Percentiles rank a stretch among this genome's conserved stretches.
phyloP scores from a whole-genome alignment of 1,140 invertebrate species.

The Calycopis cecrops region DNA sequence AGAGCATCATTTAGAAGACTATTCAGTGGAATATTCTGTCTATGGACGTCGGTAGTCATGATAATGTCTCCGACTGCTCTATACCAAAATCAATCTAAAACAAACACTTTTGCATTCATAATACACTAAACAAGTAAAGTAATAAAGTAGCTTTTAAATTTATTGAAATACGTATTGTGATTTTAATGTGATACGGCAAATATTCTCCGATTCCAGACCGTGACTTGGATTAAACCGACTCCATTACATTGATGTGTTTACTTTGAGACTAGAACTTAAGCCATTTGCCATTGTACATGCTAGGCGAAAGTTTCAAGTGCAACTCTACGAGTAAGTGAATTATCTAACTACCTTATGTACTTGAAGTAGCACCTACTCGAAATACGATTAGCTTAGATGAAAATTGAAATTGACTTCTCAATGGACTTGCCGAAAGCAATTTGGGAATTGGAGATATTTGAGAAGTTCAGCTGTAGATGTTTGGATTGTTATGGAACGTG shows the following conservation, averaged over 20 bases:
- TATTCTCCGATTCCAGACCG: no score
- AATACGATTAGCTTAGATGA: conserved; percentile 8
- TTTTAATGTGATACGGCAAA: no score
- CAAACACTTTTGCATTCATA: no score
- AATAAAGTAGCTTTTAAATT: no score
- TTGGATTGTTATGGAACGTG: no score
- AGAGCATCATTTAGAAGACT: no score
- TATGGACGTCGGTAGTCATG: no score
- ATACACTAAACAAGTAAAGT: no score
- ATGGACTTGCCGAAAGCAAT: conserved; percentile 5
- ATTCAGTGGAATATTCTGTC: no score
- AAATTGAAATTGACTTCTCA: conserved; percentile 11
- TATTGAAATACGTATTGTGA: no score
- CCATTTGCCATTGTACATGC: not conserved
- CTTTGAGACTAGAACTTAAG: not conserved
- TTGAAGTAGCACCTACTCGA: conserved; percentile 6
- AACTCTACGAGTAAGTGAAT: conserved; percentile 7
- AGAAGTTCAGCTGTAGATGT: not conserved
- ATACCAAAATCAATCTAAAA: no score
- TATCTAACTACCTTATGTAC: conserved; percentile 7
- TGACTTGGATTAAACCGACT: not conserved
- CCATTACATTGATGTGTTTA: not conserved
- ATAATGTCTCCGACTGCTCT: no score
- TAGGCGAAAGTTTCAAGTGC: conserved; percentile 2
- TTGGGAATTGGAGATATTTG: not conserved